A percentile compares a stretch with the other conserved stretches of the same genome.
Conservation (phyloP, 2,888 invertebrate genomes). For the Argyresthia goedartella region DNA sequence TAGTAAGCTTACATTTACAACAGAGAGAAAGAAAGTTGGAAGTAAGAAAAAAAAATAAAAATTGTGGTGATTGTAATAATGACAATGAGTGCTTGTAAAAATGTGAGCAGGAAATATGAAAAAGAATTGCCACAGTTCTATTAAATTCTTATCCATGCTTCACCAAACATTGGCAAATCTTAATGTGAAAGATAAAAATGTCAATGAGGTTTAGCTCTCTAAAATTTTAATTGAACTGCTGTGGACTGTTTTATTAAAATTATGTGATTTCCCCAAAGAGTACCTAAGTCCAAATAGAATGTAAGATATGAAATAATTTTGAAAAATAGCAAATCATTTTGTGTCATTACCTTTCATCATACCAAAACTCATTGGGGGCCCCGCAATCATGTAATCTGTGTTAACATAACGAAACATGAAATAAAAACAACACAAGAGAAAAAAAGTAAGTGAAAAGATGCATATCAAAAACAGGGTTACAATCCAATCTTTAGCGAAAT, state of each 20-base stretch:
- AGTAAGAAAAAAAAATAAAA: slow-evolving; percentile 6
- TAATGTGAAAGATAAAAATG: too few species aligned
- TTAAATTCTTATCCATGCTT: too few species aligned
- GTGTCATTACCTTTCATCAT: slow-evolving; percentile 85
- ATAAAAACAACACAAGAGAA: slow-evolving; percentile 73
- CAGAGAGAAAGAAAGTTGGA: neutral
- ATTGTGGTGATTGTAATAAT: slow-evolving; percentile 10
- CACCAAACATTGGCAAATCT: too few species aligned
- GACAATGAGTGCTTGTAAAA: slow-evolving; percentile 41
- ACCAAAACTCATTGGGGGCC: slow-evolving; percentile 87
- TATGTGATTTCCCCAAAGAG: slow-evolving; percentile 46
- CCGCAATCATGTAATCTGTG: slow-evolving; percentile 80
- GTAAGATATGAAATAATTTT: slow-evolving; percentile 40
- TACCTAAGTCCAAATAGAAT: slow-evolving; percentile 52
- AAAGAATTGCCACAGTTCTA: too few species aligned
- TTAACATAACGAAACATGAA: slow-evolving; percentile 79
- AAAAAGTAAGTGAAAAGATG: slow-evolving; percentile 30
- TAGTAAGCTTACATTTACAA: slow-evolving; percentile 2
- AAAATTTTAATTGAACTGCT: slow-evolving; percentile 6
- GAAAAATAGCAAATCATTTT: slow-evolving; percentile 40
- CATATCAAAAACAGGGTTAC: slow-evolving; percentile 38
- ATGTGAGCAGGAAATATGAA: neutral
- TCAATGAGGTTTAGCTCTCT: neutral
- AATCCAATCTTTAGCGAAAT: slow-evolving; percentile 16
- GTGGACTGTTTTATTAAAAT: slow-evolving; percentile 24